A percentile compares a stretch with the other conserved stretches of the same genome.
These are phyloP conservation scores for Solea senegalensis DNA, from an alignment of 2,113 vertebrate species.

Conservation along the genomic window DNA sequence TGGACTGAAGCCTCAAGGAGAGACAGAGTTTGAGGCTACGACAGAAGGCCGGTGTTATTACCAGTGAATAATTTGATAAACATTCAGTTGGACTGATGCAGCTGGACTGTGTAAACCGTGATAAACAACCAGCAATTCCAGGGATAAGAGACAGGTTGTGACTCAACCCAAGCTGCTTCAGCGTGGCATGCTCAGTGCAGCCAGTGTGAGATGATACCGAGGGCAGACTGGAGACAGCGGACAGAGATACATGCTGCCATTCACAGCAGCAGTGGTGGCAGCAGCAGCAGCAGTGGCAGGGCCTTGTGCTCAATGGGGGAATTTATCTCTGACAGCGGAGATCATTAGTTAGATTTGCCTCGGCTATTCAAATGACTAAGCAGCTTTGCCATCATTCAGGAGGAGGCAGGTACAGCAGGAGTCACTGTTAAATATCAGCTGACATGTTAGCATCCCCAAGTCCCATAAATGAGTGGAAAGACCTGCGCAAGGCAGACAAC, in stretches of 20 bases:
- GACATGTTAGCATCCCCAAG: constrained; percentile 47
- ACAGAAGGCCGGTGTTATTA: constrained; percentile 22
- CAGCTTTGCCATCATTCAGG: constrained; percentile 44
- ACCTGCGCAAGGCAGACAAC: constrained; percentile 38
- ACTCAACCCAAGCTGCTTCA: constrained; percentile 41
- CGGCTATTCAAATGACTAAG: constrained; percentile 62
- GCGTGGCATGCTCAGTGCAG: constrained; percentile 17
- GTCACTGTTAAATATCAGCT: constrained; percentile 55
- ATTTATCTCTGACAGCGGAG: constrained; percentile 65
- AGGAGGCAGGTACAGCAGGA: constrained; percentile 37
- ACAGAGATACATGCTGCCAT: constrained; percentile 38
- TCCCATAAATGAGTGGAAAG: constrained; percentile 52
- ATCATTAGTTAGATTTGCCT: constrained; percentile 67
- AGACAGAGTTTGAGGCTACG: constrained; percentile 3
- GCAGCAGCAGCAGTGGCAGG: constrained; percentile 26
- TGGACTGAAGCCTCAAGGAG: constrained; percentile 19
- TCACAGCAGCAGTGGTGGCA: background rate
- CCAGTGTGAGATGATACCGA: constrained; percentile 37
- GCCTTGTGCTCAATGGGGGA: constrained; percentile 30
- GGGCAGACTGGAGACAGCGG: constrained; percentile 36
- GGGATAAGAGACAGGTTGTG: constrained; percentile 55
- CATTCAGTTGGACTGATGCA: constrained; percentile 33
- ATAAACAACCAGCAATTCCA: constrained; percentile 57
- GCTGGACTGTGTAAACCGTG: constrained; percentile 31
- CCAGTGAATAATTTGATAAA: constrained; percentile 46